Percentiles rank a stretch among this genome's conserved stretches.
Conservation (phyloP, 2,797 vertebrate genomes). For the Rachycentron canadum region DNA sequence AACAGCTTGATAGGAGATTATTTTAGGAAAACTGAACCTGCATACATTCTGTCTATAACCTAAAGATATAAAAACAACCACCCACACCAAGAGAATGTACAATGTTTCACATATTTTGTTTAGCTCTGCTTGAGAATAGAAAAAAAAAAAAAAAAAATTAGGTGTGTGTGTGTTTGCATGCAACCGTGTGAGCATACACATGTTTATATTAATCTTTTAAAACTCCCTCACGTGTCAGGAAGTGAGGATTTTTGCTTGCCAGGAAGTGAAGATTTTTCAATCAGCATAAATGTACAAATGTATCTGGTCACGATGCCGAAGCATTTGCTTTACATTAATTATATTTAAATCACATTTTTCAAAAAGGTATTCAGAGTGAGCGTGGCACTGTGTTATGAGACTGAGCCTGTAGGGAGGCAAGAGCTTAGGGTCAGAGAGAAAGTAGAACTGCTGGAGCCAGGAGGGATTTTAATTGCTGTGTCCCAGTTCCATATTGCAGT, state of each 20-base stretch:
- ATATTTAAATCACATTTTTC: background rate
- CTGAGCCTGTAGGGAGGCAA: background rate
- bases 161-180: background rate
- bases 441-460: slow-evolving; percentile 1
- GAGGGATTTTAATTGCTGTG: background rate
- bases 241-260: background rate
- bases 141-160: too few species aligned
- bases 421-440: slow-evolving; percentile 1
- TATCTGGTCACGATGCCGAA: background rate
- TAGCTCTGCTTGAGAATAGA: background rate
- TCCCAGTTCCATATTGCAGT: background rate
- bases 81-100: slow-evolving; percentile 22
- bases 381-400: background rate
- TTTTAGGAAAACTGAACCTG: slow-evolving; percentile 41
- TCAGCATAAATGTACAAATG: background rate
- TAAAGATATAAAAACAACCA: slow-evolving; percentile 25
- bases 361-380: background rate
- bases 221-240: background rate
- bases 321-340: background rate
- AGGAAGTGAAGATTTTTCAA: background rate
- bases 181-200: background rate
- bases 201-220: background rate
- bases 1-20: slow-evolving; percentile 52
- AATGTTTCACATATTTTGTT: slow-evolving; percentile 11
- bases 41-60: slow-evolving; percentile 30